Base-by-base conservation (phyloP, 1,140 invertebrate species). In the Drosophila erecta region DNA sequence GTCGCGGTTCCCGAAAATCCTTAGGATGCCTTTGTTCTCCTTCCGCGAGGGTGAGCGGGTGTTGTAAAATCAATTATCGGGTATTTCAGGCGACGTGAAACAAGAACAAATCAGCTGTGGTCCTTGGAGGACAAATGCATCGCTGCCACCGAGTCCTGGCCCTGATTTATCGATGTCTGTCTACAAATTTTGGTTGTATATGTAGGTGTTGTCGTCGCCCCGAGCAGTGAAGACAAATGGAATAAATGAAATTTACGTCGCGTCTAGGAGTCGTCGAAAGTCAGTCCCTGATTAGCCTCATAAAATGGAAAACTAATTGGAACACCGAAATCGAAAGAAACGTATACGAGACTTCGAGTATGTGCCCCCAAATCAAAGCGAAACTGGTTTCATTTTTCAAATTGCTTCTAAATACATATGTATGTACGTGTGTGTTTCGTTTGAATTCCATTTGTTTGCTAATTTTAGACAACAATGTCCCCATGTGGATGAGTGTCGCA, bases 391-490 rank as follows among this genome's bases (percentile, higher is more conserved):
- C 40, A 46, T 47, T 47, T 55, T 38, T 62, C 37, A 57, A 72
- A 61, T 41, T 70, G 51, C 47, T 60, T 44, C 6, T 40, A 43
- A 47, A 38, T 64, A 38, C 41, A 49, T 56, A 24, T 17, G 41
- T 24, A 10, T 67, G 35, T 37, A 24, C 24, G 41, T 24, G 12
- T 67, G 35, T 37, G 30, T 61, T 57, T 60, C 33, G 20, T 50
- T 44, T 38, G 38, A 53, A 35, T 59, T 33, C 61, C 65, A 76
- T 76, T 79, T 56, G 60, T 56, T 60, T 53, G 69, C 69, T 86
- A 81, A 87, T 87, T 87, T 87, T 71, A 71, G 61, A 78, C 27
- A 86, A 81, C 27, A 86, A 81, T 86, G 74, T 87, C 64, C 84
- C 84, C 81, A 85, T 80, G 54, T 40, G 27, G 64, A 79, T 54